A percentile compares a stretch with the other conserved stretches of the same genome.
These are phyloP conservation scores for Eristalis arbustorum DNA, from an alignment of 2,888 invertebrate species.

Conservation along the genomic window DNA sequence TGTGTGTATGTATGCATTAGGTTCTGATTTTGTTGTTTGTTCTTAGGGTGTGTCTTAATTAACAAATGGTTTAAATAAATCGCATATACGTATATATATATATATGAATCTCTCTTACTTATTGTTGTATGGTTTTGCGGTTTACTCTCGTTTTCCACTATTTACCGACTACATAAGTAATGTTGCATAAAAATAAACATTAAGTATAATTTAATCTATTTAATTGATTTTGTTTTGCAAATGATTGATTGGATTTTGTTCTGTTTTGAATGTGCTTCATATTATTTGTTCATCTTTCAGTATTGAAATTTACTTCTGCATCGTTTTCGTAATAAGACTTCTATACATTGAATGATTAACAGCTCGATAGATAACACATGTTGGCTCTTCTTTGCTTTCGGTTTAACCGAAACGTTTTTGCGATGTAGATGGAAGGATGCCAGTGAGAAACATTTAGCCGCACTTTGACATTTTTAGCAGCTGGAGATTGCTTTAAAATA, in stretches of 20 bases:
- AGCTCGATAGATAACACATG: constrained; percentile 56
- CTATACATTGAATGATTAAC: constrained; percentile 53
- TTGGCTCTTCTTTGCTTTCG: constrained; percentile 26
- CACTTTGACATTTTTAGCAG: background rate
- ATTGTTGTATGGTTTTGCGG: constrained; percentile 38
- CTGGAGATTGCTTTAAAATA: constrained; percentile 80
- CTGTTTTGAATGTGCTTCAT: constrained; percentile 38
- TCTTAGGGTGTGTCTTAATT: constrained; percentile 33
- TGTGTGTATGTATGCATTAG: constrained; percentile 8
- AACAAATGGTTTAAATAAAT: constrained; percentile 62
- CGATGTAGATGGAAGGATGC: background rate
- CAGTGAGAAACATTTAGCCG: constrained; percentile 31
- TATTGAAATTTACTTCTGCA: constrained; percentile 7
- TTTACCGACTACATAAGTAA: constrained; percentile 23
- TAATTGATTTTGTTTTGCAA: constrained; percentile 36
- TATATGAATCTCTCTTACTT: constrained; percentile 24
- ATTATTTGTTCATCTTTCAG: background rate
- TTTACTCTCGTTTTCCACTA: constrained; percentile 3
- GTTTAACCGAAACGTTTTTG: constrained; percentile 43
- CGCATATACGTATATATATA: too few relatives aligned
- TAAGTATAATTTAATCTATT: constrained; percentile 49
- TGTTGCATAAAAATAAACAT: constrained; percentile 36
- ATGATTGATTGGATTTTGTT: constrained; percentile 4
- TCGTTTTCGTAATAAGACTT: constrained; percentile 20
- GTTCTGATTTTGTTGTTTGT: background rate